Percentiles rank a stretch among this genome's conserved stretches.
phyloP scores from a whole-genome alignment of 2,797 vertebrate species.

The Tympanoctomys barrerae region DNA sequence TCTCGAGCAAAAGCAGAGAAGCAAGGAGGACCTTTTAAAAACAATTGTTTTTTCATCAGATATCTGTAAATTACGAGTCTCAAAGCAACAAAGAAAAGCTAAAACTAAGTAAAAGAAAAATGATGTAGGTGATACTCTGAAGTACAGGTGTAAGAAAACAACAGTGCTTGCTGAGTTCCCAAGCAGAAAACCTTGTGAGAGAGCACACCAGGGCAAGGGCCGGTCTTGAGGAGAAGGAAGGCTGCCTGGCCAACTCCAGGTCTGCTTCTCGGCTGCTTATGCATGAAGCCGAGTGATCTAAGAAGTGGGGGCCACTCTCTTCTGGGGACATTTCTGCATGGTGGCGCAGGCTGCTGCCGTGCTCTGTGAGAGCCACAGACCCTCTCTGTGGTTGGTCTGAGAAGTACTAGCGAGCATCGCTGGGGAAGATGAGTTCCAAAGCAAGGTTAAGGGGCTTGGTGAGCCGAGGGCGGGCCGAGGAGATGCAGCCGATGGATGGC shows the following conservation, averaged over 20 bases:
- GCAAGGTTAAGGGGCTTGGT: slow-evolving; percentile 15
- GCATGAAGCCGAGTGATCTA: neutral
- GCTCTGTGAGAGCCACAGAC: neutral
- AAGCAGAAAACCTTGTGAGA: neutral
- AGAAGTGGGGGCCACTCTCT: neutral
- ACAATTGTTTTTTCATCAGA: neutral
- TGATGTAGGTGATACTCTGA: slow-evolving; percentile 4
- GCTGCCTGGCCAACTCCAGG: neutral
- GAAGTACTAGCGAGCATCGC: neutral
- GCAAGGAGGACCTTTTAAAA: neutral
- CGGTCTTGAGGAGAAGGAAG: neutral
- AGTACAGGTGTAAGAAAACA: neutral
- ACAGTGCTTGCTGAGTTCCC: neutral
- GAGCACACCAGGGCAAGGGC: neutral
- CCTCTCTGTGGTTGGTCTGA: slow-evolving; percentile 27
- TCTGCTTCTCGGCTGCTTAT: neutral
- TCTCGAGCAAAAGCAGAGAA: neutral
- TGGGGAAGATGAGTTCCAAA: slow-evolving; percentile 32
- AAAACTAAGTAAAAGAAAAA: neutral
- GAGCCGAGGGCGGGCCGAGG: neutral
- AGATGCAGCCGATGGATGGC: neutral
- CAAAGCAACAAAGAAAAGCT: neutral
- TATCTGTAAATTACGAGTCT: slow-evolving; percentile 7
- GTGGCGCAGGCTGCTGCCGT: neutral
- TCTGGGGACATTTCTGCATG: neutral